These are phyloP conservation scores for Gastracanthus pulcherrimus DNA, from an alignment of 2,888 invertebrate species.

Conservation along the genomic window DNA sequence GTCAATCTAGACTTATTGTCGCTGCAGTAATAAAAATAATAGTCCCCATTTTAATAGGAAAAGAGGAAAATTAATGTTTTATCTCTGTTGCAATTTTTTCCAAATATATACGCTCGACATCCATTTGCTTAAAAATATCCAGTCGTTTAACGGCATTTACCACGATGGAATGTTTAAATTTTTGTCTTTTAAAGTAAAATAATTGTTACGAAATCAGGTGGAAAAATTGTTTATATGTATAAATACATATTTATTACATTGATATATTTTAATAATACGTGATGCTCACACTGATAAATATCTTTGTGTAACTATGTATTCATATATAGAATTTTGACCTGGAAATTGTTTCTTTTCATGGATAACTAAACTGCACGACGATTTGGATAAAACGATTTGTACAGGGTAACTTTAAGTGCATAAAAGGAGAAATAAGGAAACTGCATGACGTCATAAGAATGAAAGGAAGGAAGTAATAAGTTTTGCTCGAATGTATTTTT, in stretches of 20 bases:
- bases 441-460: neutral
- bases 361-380: neutral
- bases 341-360: conserved; percentile 4
- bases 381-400: conserved; percentile 47
- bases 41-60: neutral
- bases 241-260: neutral
- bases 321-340: neutral
- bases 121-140: neutral
- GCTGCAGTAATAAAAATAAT: conserved; percentile 3
- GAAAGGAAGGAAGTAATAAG: neutral
- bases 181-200: conserved; percentile 19
- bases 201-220: neutral
- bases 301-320: conserved; percentile 11
- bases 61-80: conserved; percentile 19
- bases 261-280: neutral
- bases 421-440: conserved; percentile 14
- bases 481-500: conserved; percentile 34
- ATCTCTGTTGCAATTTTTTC: conserved; percentile 32
- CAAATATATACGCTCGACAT: neutral
- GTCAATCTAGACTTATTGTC: conserved; percentile 21
- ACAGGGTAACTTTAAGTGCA: conserved; percentile 57
- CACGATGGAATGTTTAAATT: neutral
- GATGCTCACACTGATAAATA: conserved; percentile 8
- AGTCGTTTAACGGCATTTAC: conserved; percentile 32
- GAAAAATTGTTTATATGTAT: neutral